phyloP scores from a whole-genome alignment of 2,888 invertebrate species.

The Phyto melanocephala region DNA sequence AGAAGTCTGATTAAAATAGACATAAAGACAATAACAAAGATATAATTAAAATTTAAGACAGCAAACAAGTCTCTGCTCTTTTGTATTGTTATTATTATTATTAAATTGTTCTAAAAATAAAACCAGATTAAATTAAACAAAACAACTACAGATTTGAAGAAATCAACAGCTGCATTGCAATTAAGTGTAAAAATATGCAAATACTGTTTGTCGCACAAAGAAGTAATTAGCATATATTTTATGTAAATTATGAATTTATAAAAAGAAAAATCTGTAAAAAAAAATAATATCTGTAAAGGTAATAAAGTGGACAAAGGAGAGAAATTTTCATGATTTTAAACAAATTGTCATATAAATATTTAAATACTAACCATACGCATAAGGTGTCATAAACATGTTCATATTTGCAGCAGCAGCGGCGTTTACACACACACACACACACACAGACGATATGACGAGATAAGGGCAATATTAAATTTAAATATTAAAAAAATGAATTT shows the following conservation, averaged over 20 bases:
- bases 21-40: background rate
- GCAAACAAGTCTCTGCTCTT: constrained; percentile 23
- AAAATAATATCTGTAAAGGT: background rate
- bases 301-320: constrained; percentile 7
- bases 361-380: constrained; percentile 77
- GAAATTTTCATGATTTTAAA: background rate
- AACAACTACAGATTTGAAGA: constrained; percentile 25
- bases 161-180: constrained; percentile 17
- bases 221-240: constrained; percentile 39
- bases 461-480: constrained; percentile 26
- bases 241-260: constrained; percentile 24
- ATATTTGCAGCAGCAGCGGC: constrained; percentile 78
- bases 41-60: background rate
- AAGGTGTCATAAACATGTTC: constrained; percentile 76
- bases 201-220: constrained; percentile 18
- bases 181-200: constrained; percentile 25
- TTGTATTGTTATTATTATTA: constrained; percentile 13
- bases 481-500: background rate
- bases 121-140: constrained; percentile 40
- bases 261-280: constrained; percentile 7
- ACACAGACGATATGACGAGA: constrained; percentile 1
- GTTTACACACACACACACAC: too few species aligned
- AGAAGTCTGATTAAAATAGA: background rate
- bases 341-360: background rate
- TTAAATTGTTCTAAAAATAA: constrained; percentile 8